These are phyloP conservation scores for Eudorcas thomsonii DNA, from an alignment of 2,113 vertebrate species.

Conservation along the genomic window DNA sequence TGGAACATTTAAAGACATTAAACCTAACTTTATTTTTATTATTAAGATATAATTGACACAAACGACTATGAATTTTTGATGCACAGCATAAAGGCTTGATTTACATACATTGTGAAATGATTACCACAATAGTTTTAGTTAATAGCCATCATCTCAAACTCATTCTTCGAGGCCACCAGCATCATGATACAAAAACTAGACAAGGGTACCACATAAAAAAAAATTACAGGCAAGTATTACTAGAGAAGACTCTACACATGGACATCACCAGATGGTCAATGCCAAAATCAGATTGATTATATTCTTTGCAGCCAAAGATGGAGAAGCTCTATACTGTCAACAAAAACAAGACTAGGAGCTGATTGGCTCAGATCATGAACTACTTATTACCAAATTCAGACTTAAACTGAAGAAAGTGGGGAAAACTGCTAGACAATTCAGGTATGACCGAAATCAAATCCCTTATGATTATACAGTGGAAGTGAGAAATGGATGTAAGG, in stretches of 20 bases:
- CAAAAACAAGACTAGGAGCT: no score
- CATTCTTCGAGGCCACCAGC: neutral
- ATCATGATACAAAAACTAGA: neutral
- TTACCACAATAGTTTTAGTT: neutral
- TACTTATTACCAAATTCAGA: no score
- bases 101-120: neutral
- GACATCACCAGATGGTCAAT: no score
- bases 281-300: no score
- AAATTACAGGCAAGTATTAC: neutral
- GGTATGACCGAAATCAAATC: no score
- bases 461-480: no score
- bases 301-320: no score
- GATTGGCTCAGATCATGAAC: no score
- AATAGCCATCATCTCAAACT: neutral
- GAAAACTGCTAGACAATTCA: no score
- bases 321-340: no score
- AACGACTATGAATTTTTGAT: neutral
- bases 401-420: no score
- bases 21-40: neutral
- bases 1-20: neutral
- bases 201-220: neutral
- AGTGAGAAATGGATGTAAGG: no score
- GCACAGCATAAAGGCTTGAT: neutral
- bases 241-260: neutral
- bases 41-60: neutral